Percentiles rank a stretch among this genome's conserved stretches.
phyloP scores from a whole-genome alignment of 2,113 vertebrate species.

The Corythornis madagascariensis region DNA sequence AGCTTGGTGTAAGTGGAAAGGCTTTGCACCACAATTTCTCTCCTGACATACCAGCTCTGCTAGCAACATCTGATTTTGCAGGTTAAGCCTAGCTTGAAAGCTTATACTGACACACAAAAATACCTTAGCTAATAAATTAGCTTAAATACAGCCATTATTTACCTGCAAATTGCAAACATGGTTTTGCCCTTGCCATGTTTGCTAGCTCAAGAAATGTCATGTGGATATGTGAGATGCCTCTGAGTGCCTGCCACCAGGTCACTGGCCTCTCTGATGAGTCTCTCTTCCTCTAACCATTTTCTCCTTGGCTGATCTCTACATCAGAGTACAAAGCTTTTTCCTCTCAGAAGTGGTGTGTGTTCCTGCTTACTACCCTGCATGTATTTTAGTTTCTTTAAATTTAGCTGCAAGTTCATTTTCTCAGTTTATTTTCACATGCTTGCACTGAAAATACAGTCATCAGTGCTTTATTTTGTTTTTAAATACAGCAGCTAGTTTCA shows the following conservation, averaged over 20 bases:
- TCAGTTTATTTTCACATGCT: constrained; percentile 9
- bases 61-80: background rate
- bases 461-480: constrained; percentile 28
- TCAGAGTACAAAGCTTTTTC: background rate
- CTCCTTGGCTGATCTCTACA: constrained; percentile 34
- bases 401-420: constrained; percentile 16
- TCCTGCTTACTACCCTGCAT: background rate
- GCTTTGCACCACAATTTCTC: background rate
- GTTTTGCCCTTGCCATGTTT: background rate
- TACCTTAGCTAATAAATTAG: background rate
- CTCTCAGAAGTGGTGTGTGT: background rate
- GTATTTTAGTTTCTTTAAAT: constrained; percentile 7
- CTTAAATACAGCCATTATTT: background rate
- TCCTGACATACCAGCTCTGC: background rate
- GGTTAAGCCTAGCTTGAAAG: background rate
- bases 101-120: background rate
- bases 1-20: background rate
- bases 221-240: background rate
- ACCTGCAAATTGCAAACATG: background rate
- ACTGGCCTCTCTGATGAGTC: background rate
- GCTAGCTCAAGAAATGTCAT: background rate
- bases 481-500: constrained; percentile 15
- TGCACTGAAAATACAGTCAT: constrained; percentile 19
- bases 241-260: background rate
- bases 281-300: background rate